Evolutionary conservation across 2,888 invertebrate genomes (phyloP), one percentile per base, ranked within the genome.

Genomic region (Oligia fasciuncula): DNA sequence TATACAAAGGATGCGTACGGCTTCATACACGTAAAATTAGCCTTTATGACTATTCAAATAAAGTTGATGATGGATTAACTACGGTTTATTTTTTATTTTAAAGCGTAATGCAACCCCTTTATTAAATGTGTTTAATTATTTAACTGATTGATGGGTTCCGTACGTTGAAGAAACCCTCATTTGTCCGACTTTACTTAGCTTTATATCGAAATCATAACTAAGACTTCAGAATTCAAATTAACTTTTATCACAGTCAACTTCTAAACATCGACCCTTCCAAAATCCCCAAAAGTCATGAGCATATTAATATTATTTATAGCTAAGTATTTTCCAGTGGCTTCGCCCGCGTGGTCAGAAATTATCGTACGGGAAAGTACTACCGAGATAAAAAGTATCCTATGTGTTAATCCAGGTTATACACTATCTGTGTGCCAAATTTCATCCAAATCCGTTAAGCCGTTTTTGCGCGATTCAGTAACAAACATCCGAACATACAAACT

Each of bases 81-180:
- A 0, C 0, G 4, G 0, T 75, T 71, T 79, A 83, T 79, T 75
- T 71, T 79, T 85, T 79, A 89, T 84, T 81, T 76, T 29, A 60
- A 74, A 69, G 4, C 54, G 19, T 19, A 46, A 57, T n/a, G 54
- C 76, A 63, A 80, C 77, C 85, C 80, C 70, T 46, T 79, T 80
- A 23, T 67, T 66, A 8, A 35, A 23, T 4, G 4, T 35, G 63
- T 63, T 76, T 62, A 19, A 68, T 75, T 43, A 65, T 65, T 66
- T 46, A 23, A 57, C 29, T 63, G 14, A 49, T 66, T 67, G n/a
- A 60, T 46, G 23, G 73, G 85, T 87, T 74, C 84, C 54, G 66
- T 79, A 66, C 1, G 3, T 74, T n/a, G 2, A 4, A 23, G 6
- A 43, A 29, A 57, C 2, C 1, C 19, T 51, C 6, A 23, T 51